Evolutionary conservation across 1,140 invertebrate genomes (phyloP), one percentile per base, ranked within the genome.

Genomic region (Sarcophaga peregrina): DNA sequence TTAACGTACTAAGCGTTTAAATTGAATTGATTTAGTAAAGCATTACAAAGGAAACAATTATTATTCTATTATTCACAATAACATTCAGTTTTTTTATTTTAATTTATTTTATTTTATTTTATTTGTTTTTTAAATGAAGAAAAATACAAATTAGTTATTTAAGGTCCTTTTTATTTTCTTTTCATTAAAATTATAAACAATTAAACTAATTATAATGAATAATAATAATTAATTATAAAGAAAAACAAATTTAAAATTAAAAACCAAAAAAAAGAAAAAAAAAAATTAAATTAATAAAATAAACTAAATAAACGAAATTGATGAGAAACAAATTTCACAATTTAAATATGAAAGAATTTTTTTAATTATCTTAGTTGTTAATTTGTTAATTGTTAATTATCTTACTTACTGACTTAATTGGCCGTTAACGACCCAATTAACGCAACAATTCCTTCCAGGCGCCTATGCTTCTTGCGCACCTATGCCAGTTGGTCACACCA

Each of bases 91-190:
- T 58, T 68, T 68, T n/a, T 37, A 37, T 37, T 37, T 37, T 37
- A 37, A 2, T 37, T 37, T 37, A 37, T 37, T 37, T 37, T 37
- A 37, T 37, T 37, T 37, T 37, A 37, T 37, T 37, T 37, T 37
- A 37, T 37, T 37, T 37, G 1, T 37, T 37, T 37, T 37, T 37
- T 37, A 68, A 68, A 68, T n/a, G 20, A 68, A 68, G 20, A 68
- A 25, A 68, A 68, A 68, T 68, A 68, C 62, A 68, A 68, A 68
- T 68, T 68, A 68, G 62, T 68, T 68, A 68, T 68, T 68, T 68
- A 68, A 68, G 62, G 20, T 68, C 13, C 62, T 68, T 68, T 68
- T 68, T 20, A 68, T 20, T 68, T 68, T 17, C 17, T 17, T 20
- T 68, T 17, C 62, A 68, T 68, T 68, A 68, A 68, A 37, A 37